Evolutionary conservation across 1,140 invertebrate species (phyloP), one percentile per base, ranked within the genome.

Genomic region (Drosophila obscura): DNA sequence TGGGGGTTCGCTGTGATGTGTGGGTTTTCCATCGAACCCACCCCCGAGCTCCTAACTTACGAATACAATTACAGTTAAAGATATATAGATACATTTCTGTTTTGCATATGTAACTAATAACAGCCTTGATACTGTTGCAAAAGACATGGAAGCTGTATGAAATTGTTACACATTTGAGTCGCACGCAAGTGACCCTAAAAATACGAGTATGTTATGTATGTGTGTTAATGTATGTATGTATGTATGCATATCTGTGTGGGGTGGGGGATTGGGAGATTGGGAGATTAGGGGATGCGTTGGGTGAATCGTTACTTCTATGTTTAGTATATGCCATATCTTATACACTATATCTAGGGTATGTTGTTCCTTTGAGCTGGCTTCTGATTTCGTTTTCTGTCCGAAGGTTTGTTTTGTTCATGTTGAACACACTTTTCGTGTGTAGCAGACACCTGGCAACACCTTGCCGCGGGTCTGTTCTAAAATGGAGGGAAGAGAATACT

Each of bases 101-200:
- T 61, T 59, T 59, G 57, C 63, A 76, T 84, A 83, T 84, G 82
- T 82, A 87, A 78, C 82, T 85, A 85, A 72, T 85, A 88, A 85
- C 82, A 85, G 82, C 82, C 82, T 75, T 75, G 83, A 87, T 88
- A 87, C 82, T 87, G 82, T 87, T 87, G 82, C 82, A 79, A 87
- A 78, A 87, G 74, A 87, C 83, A 87, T 87, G 82, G 82, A 87
- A 87, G 82, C 83, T 88, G 75, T 82, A 82, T 78, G 82, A 85
- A 87, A 82, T 75, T 87, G 81, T 85, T 87, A 87, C 73, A 64
- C 55, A 73, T 73, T 71, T 61, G 65, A 66, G 61, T 58, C 41
- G 60, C 24, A 39, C 16, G 44, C 44, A 22, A 28, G 43, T 66
- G 58, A 58, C 16, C 55, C 72, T 66, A 61, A 28, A 57, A 53